These are phyloP conservation scores for Orthosia cruda DNA, from an alignment of 2,888 invertebrate genomes.

Conservation along the genomic window DNA sequence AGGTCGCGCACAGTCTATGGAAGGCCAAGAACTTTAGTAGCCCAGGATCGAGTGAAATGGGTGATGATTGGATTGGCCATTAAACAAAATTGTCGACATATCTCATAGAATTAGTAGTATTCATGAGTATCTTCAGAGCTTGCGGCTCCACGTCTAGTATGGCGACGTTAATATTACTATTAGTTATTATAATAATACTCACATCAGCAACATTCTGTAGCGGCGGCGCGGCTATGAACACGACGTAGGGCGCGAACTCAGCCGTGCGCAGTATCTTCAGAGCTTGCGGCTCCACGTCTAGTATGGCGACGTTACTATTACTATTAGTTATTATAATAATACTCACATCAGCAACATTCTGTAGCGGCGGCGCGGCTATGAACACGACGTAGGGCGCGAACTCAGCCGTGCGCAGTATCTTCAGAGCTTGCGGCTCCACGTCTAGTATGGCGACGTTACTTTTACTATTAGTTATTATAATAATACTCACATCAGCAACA, in stretches of 20 bases:
- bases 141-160: not conserved
- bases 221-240: constrained; percentile 99
- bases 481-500: constrained; percentile 96
- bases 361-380: constrained; percentile 99
- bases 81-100: no score
- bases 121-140: not conserved
- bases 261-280: constrained; percentile 95
- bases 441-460: not conserved
- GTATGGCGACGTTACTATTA: not conserved
- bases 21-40: no score
- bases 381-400: constrained; percentile 99
- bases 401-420: constrained; percentile 99
- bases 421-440: constrained; percentile 80
- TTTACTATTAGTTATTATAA: not conserved
- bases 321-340: constrained; percentile 6
- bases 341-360: constrained; percentile 97
- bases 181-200: constrained; percentile 83
- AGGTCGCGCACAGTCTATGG: no score
- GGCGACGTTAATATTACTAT: not conserved
- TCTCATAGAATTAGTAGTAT: no score
- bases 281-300: not conserved
- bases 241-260: constrained; percentile 99
- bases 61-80: no score
- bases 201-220: constrained; percentile 98
- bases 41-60: no score